phyloP scores from a whole-genome alignment of 1,140 invertebrate genomes.

The Ruditapes philippinarum region DNA sequence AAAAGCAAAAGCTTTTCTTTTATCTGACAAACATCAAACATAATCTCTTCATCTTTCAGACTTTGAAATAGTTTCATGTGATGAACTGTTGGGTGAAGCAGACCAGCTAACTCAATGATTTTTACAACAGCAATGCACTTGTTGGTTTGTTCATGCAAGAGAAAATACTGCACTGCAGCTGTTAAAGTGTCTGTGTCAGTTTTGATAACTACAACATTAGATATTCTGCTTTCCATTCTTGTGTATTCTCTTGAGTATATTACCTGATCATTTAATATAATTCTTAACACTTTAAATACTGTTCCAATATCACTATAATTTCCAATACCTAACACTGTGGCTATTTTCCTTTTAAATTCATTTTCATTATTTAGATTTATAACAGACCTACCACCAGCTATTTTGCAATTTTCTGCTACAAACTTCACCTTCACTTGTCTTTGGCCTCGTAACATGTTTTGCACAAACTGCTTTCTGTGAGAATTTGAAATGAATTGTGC shows the following conservation, averaged over 20 bases:
- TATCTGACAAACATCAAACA: not conserved
- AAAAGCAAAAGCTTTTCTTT: not conserved
- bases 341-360: too few relatives aligned
- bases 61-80: not conserved
- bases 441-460: not conserved
- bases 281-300: not conserved
- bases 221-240: conserved; percentile 13
- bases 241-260: not conserved
- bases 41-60: not conserved
- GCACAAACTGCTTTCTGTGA: not conserved
- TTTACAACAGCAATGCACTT: not conserved
- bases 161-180: not conserved
- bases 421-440: not conserved
- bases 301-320: not conserved
- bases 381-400: not conserved
- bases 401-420: not conserved
- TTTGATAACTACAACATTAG: not conserved
- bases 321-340: too few relatives aligned
- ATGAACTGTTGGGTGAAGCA: not conserved
- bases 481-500: not conserved
- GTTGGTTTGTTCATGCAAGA: not conserved
- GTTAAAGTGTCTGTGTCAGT: not conserved
- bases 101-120: not conserved
- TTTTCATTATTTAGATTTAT: not conserved
- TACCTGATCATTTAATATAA: conserved; percentile 5